Evolutionary conservation across 1,140 invertebrate genomes (phyloP).

Genomic region (Caenorhabditis tropicalis): DNA sequence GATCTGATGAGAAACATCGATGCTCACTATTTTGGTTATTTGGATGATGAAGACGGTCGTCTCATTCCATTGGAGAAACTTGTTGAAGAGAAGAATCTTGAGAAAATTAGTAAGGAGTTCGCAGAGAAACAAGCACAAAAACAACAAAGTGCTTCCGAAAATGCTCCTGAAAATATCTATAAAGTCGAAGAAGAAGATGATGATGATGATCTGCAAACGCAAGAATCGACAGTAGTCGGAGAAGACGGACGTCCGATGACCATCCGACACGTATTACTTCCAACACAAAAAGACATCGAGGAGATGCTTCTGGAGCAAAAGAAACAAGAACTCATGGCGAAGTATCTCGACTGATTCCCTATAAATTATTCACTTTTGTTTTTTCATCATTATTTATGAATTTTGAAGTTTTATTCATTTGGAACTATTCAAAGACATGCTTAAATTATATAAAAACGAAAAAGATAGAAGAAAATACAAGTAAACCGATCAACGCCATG

Average conservation of each 20-base stretch:
- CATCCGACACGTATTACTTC: constrained; percentile 69
- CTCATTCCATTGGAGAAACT: constrained; percentile 83
- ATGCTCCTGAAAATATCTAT: background rate
- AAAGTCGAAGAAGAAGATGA: constrained; percentile 62
- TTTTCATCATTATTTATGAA: background rate
- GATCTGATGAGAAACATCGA: constrained; percentile 91
- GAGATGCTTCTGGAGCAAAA: constrained; percentile 69
- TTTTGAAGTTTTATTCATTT: background rate
- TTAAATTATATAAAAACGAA: background rate
- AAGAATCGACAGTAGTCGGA: constrained; percentile 67
- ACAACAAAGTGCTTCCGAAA: background rate
- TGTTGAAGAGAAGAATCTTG: background rate
- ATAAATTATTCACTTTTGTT: background rate
- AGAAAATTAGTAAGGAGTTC: constrained; percentile 12
- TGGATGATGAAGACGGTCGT: constrained; percentile 96
- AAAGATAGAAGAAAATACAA: background rate
- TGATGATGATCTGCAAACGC: constrained; percentile 65
- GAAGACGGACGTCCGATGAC: constrained; percentile 67
- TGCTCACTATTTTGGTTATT: constrained; percentile 90
- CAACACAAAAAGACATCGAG: constrained; percentile 69
- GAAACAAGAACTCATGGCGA: constrained; percentile 61
- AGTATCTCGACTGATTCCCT: constrained; percentile 44
- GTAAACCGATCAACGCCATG: background rate
- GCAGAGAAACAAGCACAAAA: constrained; percentile 5
- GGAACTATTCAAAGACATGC: background rate